These are phyloP conservation scores for Characodon lateralis DNA, from an alignment of 2,797 vertebrate species.

Conservation along the genomic window DNA sequence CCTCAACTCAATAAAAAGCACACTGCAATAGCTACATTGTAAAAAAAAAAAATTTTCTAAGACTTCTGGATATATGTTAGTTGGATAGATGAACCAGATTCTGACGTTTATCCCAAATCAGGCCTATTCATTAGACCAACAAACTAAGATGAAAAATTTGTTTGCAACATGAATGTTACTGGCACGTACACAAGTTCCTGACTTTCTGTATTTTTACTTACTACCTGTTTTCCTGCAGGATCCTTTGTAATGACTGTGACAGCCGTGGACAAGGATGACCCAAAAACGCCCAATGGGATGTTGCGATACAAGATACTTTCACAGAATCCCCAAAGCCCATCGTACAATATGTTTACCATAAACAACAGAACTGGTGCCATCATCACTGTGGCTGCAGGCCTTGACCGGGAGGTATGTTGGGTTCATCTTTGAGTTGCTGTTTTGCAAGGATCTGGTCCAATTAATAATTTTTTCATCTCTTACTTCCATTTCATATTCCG, in stretches of 20 bases:
- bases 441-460: conserved; percentile 2
- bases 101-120: not conserved
- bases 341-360: conserved; percentile 97
- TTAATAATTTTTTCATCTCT: not conserved
- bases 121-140: not conserved
- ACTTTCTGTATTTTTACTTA: conserved; percentile 6
- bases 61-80: too few species aligned
- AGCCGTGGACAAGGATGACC: conserved; percentile 93
- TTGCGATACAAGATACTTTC: conserved; percentile 95
- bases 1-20: not conserved
- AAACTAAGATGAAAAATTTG: not conserved
- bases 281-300: conserved; percentile 94
- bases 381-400: conserved; percentile 95
- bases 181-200: not conserved
- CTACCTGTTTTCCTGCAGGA: conserved; percentile 75
- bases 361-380: conserved; percentile 98
- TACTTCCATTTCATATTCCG: not conserved
- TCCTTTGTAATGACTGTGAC: conserved; percentile 98
- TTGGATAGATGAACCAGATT: too few species aligned
- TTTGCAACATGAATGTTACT: not conserved
- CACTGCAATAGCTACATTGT: not conserved
- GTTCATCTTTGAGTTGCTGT: conserved; percentile 5
- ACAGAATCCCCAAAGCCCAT: conserved; percentile 93
- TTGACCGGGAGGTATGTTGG: conserved; percentile 91
- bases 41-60: not conserved